A percentile compares a stretch with the other conserved stretches of the same genome.
phyloP scores from a whole-genome alignment of 2,797 vertebrate genomes.

The Paratrypauchen microcephalus region DNA sequence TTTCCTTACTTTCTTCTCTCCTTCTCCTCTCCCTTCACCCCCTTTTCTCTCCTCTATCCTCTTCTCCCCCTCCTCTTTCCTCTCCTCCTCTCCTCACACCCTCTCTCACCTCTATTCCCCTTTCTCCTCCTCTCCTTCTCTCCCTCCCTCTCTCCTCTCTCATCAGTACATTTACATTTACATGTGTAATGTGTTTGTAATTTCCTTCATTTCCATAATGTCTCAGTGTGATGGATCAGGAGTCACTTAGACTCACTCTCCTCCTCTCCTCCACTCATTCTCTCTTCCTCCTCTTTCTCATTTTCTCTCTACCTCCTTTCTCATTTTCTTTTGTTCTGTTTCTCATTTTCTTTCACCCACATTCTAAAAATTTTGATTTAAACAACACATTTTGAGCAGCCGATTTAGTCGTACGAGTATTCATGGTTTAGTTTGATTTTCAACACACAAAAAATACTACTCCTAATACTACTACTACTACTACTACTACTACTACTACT shows the following conservation, averaged over 20 bases:
- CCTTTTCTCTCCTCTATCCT: background rate
- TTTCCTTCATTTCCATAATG: slow-evolving; percentile 69
- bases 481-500: too few species aligned
- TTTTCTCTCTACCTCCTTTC: background rate
- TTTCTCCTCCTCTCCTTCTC: background rate
- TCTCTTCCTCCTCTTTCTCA: background rate
- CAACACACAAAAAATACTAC: too few species aligned
- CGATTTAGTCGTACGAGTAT: too few species aligned
- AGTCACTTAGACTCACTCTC: too few species aligned
- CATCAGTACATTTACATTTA: slow-evolving; percentile 59
- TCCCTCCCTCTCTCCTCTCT: background rate
- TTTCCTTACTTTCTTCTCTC: background rate
- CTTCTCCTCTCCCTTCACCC: background rate
- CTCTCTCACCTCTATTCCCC: too few species aligned
- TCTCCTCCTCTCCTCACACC: background rate
- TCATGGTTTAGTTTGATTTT: too few species aligned
- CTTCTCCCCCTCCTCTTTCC: background rate
- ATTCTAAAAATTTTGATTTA: too few species aligned
- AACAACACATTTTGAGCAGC: too few species aligned
- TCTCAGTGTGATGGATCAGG: background rate
- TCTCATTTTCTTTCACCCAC: too few species aligned
- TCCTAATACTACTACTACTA: too few species aligned
- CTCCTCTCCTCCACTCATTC: background rate
- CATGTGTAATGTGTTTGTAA: slow-evolving; percentile 68
- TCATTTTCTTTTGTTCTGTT: too few species aligned